A percentile compares a stretch with the other conserved stretches of the same genome.
Conservation (phyloP, 2,888 invertebrate genomes). For the Nemoura dubitans region DNA sequence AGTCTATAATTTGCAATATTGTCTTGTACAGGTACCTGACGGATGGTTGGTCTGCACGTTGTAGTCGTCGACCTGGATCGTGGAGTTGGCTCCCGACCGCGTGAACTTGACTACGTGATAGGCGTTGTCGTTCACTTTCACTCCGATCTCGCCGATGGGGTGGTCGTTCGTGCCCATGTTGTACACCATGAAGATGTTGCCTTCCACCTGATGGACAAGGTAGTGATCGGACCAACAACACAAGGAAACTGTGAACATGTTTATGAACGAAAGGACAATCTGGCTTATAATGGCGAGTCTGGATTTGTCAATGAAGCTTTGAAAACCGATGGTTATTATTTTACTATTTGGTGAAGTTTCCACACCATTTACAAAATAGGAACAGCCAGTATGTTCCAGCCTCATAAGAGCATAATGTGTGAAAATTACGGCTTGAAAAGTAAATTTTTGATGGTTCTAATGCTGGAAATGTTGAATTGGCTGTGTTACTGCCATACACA, state of each 20-base stretch:
- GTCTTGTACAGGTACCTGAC: slow-evolving; percentile 72
- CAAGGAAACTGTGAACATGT: not conserved
- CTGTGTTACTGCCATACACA: no score
- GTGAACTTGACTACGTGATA: slow-evolving; percentile 94
- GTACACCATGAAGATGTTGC: slow-evolving; percentile 92
- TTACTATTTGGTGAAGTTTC: no score
- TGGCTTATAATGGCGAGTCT: no score
- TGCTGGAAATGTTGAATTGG: no score
- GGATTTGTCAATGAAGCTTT: no score
- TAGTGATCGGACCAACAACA: not conserved
- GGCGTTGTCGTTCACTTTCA: slow-evolving; percentile 90
- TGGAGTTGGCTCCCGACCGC: slow-evolving; percentile 87
- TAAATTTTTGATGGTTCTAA: no score
- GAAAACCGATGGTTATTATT: no score
- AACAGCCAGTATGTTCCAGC: no score
- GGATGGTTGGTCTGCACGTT: slow-evolving; percentile 86
- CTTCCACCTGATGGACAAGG: slow-evolving; percentile 75
- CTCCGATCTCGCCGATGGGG: slow-evolving; percentile 88
- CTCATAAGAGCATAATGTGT: no score
- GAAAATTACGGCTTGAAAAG: no score
- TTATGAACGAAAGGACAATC: no score
- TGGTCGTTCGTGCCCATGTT: slow-evolving; percentile 93
- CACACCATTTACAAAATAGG: no score
- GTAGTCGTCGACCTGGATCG: slow-evolving; percentile 91
- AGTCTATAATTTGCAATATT: not conserved